Evolutionary conservation across 1,140 invertebrate genomes (phyloP).

Genomic region (Zophobas atratus): DNA sequence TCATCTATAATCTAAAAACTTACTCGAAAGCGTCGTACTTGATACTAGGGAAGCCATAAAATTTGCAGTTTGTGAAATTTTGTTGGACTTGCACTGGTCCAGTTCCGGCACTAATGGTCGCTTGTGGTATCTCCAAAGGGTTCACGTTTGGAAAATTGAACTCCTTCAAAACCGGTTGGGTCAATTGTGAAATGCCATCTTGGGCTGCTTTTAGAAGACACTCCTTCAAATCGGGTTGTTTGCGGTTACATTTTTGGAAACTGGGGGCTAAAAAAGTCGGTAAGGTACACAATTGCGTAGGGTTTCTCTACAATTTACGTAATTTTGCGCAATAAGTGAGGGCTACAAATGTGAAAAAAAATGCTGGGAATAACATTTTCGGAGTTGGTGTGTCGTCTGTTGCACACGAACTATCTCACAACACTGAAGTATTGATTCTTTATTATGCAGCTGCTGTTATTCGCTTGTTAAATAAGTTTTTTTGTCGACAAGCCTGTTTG

Average conservation of each 20-base stretch:
- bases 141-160: background rate
- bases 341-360: no score
- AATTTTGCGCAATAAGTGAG: background rate
- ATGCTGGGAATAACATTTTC: no score
- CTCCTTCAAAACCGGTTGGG: background rate
- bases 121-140: background rate
- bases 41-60: background rate
- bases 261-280: conserved; percentile 1
- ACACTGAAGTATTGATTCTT: no score
- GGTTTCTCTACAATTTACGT: background rate
- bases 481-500: no score
- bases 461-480: no score
- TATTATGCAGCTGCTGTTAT: no score
- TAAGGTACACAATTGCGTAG: background rate
- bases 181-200: background rate
- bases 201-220: conserved; percentile 13
- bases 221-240: background rate
- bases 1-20: background rate
- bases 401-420: no score
- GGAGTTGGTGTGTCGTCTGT: no score
- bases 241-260: conserved; percentile 25
- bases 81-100: background rate
- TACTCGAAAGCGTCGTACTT: background rate
- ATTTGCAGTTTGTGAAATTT: background rate
- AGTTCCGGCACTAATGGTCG: background rate